Conservation (phyloP, 1,140 invertebrate species). For the Scaptomyza graminum region DNA sequence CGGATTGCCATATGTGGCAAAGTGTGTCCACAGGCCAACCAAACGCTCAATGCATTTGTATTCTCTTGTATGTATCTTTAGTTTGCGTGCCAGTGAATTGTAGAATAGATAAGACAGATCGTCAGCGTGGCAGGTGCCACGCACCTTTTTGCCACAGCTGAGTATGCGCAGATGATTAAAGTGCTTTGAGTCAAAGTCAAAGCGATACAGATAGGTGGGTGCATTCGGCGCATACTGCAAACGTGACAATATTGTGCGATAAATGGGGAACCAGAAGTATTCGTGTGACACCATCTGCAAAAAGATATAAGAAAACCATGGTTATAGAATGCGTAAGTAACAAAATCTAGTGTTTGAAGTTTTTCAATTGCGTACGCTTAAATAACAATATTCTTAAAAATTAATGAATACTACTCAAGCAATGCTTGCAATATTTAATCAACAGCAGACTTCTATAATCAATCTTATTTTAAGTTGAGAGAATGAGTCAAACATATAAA, state of each 20-base stretch:
- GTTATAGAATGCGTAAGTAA: too few relatives aligned
- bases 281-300: constrained; percentile 82
- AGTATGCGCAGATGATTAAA: constrained; percentile 83
- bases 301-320: not conserved
- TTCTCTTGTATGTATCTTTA: constrained; percentile 78
- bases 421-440: too few relatives aligned
- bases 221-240: constrained; percentile 69
- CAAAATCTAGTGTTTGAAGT: too few relatives aligned
- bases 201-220: constrained; percentile 84
- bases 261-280: constrained; percentile 84
- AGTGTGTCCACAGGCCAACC: constrained; percentile 84
- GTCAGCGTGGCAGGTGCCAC: constrained; percentile 86
- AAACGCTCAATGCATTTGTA: constrained; percentile 83
- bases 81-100: constrained; percentile 83
- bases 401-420: too few relatives aligned
- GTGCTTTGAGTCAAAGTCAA: constrained; percentile 83
- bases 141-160: constrained; percentile 80
- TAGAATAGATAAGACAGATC: constrained; percentile 88
- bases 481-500: too few relatives aligned
- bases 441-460: too few relatives aligned
- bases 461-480: too few relatives aligned
- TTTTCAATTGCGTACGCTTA: too few relatives aligned
- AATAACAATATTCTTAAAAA: too few relatives aligned
- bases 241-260: constrained; percentile 82
- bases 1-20: constrained; percentile 83